phyloP scores from a whole-genome alignment of 2,888 invertebrate species.

The Drosophila percnosoma region DNA sequence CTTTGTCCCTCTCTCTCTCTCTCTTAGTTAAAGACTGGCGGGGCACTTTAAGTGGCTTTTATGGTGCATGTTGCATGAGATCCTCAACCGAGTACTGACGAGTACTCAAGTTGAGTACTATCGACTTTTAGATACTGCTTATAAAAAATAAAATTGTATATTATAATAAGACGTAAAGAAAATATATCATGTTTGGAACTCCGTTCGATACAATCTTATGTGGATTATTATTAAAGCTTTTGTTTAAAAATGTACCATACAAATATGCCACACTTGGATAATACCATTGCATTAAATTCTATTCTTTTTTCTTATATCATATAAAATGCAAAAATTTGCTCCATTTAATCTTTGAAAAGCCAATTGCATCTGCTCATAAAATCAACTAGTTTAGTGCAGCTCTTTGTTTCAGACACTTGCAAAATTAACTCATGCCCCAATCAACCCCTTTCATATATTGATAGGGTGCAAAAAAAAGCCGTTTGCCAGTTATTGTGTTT shows the following conservation, averaged over 20 bases:
- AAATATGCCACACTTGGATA: not conserved
- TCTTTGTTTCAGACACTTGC: not conserved
- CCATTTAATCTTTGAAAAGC: not conserved
- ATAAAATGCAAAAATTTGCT: not conserved
- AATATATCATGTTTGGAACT: not conserved
- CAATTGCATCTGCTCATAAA: not conserved
- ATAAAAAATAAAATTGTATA: not conserved
- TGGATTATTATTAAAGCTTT: not conserved
- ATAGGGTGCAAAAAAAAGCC: constrained; percentile 36
- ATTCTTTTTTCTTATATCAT: not conserved
- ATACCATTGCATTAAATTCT: not conserved
- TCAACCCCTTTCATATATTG: not conserved
- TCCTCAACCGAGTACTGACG: not conserved
- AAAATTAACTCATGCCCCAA: not conserved
- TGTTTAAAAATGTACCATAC: not conserved
- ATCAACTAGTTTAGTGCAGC: not conserved
- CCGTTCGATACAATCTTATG: not conserved
- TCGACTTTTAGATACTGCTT: constrained; percentile 1
- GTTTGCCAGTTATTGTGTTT: constrained; percentile 62
- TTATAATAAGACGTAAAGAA: not conserved
- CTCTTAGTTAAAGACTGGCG: not conserved
- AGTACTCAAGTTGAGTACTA: not conserved
- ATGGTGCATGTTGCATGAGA: constrained; percentile 25
- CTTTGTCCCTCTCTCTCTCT: not conserved
- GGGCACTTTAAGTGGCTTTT: constrained; percentile 64